These are phyloP conservation scores for Volucella bombylans DNA, from an alignment of 2,888 invertebrate genomes.

Conservation along the genomic window DNA sequence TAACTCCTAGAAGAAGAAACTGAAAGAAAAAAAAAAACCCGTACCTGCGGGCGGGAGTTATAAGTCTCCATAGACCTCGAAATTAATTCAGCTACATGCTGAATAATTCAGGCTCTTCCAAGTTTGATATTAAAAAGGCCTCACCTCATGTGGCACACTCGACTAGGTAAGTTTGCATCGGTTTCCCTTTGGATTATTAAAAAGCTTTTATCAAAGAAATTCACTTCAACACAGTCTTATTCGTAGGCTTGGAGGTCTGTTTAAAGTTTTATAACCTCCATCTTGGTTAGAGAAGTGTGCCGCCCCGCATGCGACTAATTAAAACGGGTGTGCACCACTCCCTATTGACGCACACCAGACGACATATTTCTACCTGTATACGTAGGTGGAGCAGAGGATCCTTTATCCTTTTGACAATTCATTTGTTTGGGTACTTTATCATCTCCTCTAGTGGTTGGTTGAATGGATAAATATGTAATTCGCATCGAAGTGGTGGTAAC, in stretches of 20 bases:
- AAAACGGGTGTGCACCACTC: slow-evolving; percentile 40
- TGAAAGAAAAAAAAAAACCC: too few species aligned
- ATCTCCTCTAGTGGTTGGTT: slow-evolving; percentile 55
- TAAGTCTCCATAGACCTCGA: neutral
- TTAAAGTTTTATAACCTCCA: slow-evolving; percentile 32
- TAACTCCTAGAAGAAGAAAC: too few species aligned
- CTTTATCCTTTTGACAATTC: slow-evolving; percentile 67
- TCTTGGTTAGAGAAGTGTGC: neutral
- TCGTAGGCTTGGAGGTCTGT: too few species aligned
- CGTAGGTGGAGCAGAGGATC: slow-evolving; percentile 22
- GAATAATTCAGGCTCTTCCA: slow-evolving; percentile 31
- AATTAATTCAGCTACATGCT: neutral
- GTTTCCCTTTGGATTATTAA: slow-evolving; percentile 47
- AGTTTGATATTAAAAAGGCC: neutral
- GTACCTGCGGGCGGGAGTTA: neutral
- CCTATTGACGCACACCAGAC: slow-evolving; percentile 39
- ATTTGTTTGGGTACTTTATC: slow-evolving; percentile 61
- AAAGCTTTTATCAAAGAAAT: slow-evolving; percentile 4
- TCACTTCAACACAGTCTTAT: too few species aligned
- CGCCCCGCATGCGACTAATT: slow-evolving; percentile 50
- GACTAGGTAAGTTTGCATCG: neutral
- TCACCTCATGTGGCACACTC: slow-evolving; percentile 7
- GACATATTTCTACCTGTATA: neutral
- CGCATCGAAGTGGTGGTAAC: slow-evolving; percentile 32
- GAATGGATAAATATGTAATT: slow-evolving; percentile 63